phyloP scores from a whole-genome alignment of 2,888 invertebrate species.

The Euplexia lucipara region DNA sequence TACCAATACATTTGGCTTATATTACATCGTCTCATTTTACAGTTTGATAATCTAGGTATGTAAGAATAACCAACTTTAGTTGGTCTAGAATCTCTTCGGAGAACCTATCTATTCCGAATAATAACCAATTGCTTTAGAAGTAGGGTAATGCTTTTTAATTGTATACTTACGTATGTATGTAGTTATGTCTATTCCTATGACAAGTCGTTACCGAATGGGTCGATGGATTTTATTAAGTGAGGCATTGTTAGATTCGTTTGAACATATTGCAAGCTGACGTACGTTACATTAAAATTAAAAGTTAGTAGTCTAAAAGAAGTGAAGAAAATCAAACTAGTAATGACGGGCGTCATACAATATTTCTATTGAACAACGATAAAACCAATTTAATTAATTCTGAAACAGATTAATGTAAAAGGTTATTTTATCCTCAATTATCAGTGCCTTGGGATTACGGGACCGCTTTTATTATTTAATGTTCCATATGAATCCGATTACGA shows the following conservation, averaged over 20 bases:
- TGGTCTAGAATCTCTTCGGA: neutral
- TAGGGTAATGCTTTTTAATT: too few relatives aligned
- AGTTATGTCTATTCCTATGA: too few relatives aligned
- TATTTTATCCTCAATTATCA: slow-evolving; percentile 44
- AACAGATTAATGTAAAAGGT: slow-evolving; percentile 32
- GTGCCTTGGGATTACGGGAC: slow-evolving; percentile 17
- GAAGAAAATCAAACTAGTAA: neutral
- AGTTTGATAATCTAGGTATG: neutral
- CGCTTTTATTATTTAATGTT: slow-evolving; percentile 37
- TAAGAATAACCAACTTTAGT: neutral
- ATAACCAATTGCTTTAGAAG: too few relatives aligned
- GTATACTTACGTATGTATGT: too few relatives aligned
- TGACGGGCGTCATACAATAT: too few relatives aligned
- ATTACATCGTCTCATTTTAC: neutral
- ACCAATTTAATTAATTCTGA: slow-evolving; percentile 25
- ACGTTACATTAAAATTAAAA: too few relatives aligned
- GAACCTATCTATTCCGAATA: too few relatives aligned
- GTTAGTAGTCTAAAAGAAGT: neutral
- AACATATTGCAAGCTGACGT: too few relatives aligned
- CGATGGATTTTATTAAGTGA: too few relatives aligned
- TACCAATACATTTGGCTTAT: neutral
- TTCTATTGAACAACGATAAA: neutral
- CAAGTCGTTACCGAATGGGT: too few relatives aligned
- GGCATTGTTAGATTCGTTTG: too few relatives aligned
- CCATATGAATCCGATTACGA: slow-evolving; percentile 38